Base-by-base conservation (phyloP, 2,797 vertebrate species). In the Rhinogobio ventralis region DNA sequence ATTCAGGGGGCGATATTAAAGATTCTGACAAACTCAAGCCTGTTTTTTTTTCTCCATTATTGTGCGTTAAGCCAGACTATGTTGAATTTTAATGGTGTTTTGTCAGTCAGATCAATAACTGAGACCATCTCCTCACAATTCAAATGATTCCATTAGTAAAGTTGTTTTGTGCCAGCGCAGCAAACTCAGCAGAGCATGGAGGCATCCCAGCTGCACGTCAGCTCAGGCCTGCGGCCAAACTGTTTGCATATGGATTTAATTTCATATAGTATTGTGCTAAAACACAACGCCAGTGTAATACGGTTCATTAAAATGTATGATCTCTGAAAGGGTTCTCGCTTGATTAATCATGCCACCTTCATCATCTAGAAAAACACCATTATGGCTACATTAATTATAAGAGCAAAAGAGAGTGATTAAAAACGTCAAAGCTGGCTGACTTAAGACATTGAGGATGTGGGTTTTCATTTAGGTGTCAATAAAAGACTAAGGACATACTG, bases 51-150 rank as follows among this genome's bases (percentile, higher is more conserved):
- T 33, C 11, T 30, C 23, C 23, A 66, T 75, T 57, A 55, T 42
- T 39, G 62, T 62, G 79, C 51, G 66, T 85, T 81, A 87, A 83
- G 68, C 53, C 25, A 14, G n/a, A 74, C 75, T 64, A 66, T 78
- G 67, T 66, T 71, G 83, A 88, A 85, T 88, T 85, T 75, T 79
- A 85, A 88, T 82, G 53, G 30, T 42, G 85, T 80, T 85, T 86
- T 83, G 86, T 87, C 82, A 85, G 67, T 85, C 51, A 25, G 66
- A 89, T 86, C 83, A 55, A 86, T 84, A 86, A 82, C 67, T 23
- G 62, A 17, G 83, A 51, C 10, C 75, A 74, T 85, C 62, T 75
- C 42, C 49, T 57, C 33, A 42, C 23, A 45, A 83, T 36, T 66
- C 64, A 67, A 79, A 53, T 33, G 46, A 83, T 78, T 85, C 86